phyloP scores from a whole-genome alignment of 2,797 vertebrate species.

The Malurus leucopterus region DNA sequence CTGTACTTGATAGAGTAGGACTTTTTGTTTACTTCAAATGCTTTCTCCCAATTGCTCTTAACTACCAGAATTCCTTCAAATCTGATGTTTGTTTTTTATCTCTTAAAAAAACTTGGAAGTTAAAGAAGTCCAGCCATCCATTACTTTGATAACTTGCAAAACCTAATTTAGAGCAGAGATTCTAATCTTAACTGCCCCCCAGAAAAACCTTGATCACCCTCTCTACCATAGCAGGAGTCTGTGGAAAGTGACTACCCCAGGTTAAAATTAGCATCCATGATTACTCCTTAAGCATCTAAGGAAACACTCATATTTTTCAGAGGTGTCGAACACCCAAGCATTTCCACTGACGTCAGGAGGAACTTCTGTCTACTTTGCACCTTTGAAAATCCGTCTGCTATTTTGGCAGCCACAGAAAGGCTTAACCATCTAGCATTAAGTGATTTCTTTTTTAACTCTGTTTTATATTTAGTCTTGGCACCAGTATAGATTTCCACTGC shows the following conservation, averaged over 20 bases:
- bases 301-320: conserved; percentile 39
- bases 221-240: conserved; percentile 32
- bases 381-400: conserved; percentile 31
- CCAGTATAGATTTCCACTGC: neutral
- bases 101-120: neutral
- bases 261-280: conserved; percentile 34
- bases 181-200: neutral
- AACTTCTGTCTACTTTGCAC: conserved; percentile 30
- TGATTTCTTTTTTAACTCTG: neutral
- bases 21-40: neutral
- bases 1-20: neutral
- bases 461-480: conserved; percentile 28
- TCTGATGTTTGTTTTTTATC: neutral
- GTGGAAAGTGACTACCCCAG: neutral
- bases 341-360: conserved; percentile 53
- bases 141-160: neutral
- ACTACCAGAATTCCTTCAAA: neutral
- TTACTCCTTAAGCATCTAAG: conserved; percentile 46
- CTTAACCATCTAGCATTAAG: neutral
- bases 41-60: neutral
- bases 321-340: conserved; percentile 42
- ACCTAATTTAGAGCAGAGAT: neutral
- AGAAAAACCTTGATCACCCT: neutral
- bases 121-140: neutral
- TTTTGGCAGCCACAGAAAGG: neutral